Evolutionary conservation across 2,888 invertebrate genomes (phyloP), one percentile per base, ranked within the genome.

Genomic region (Rhingia campestris): DNA sequence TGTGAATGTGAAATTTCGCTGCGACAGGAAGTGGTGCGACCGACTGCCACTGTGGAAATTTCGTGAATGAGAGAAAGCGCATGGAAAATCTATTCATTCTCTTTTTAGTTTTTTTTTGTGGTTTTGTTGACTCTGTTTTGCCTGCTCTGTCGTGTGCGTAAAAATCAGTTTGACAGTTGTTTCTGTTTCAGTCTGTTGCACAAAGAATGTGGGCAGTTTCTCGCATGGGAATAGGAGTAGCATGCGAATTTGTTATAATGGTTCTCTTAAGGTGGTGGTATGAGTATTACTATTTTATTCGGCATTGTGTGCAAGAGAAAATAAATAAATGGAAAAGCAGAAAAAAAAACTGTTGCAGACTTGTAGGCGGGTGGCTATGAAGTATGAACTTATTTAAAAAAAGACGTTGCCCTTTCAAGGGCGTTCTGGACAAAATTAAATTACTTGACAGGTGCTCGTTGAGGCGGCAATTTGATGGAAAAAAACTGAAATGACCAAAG

Each of bases 61-160:
- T 73, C 32, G 56, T 64, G 53, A 74, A 79, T 82, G 66, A 39
- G 73, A 73, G 56, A 77, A 67, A 59, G 53, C 43, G 72, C 72
- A 66, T 54, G 53, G 45, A 22, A 33, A 49, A 64, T 61, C 4
- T 43, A 12, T 4, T 10, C 39, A 35, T 45, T 41, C 22, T 14
- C 12, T 51, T 59, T 56, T 39, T 32, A 4, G 22, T 9, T n/a
- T 30, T 7, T 22, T 30, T 35, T 39, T 22, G 47, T 35, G n/a
- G 10, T 49, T 6, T 45, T 49, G 14, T 1, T 0, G 2, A 6
- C 4, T 61, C 30, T 33, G 12, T 1, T 6, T 63, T 4, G 53
- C 32, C 12, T 53, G 32, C 39, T 72, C 72, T 72, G 32, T 4
- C 9, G 1, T n/a, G 32, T 41, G 59, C 6, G 6, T 3, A n/a